Evolutionary conservation across 2,888 invertebrate species (phyloP).

Genomic region (Pseudococcus longispinus): DNA sequence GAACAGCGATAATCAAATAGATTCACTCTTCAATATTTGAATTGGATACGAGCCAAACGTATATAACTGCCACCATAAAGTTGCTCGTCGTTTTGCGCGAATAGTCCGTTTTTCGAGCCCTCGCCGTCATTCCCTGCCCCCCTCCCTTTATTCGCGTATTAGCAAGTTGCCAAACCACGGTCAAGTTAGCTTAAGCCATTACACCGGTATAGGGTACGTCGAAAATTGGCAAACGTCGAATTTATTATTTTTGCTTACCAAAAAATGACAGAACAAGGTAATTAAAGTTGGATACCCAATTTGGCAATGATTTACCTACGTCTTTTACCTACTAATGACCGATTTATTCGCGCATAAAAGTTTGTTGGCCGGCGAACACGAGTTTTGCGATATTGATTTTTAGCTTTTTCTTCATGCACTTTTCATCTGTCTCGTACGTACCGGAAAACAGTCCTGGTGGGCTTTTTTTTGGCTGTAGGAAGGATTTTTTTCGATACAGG

Average conservation of each 20-base stretch:
- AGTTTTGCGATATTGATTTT: neutral
- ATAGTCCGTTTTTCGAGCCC: constrained; percentile 18
- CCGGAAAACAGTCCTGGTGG: neutral
- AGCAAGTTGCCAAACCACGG: constrained; percentile 51
- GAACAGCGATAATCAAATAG: constrained; percentile 47
- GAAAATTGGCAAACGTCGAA: constrained; percentile 36
- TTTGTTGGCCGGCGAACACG: constrained; percentile 16
- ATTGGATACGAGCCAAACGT: constrained; percentile 47
- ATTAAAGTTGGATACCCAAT: constrained; percentile 15
- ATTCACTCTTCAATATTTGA: constrained; percentile 50
- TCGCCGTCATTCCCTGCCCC: neutral
- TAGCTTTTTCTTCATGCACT: neutral
- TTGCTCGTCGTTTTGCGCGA: constrained; percentile 38
- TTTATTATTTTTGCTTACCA: constrained; percentile 22
- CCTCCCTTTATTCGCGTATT: neutral
- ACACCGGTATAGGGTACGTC: constrained; percentile 38
- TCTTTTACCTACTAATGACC: neutral
- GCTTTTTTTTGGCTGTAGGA: neutral
- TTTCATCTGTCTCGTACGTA: neutral
- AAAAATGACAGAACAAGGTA: constrained; percentile 40
- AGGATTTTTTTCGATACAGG: neutral
- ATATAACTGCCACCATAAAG: constrained; percentile 50
- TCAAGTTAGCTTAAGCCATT: constrained; percentile 49
- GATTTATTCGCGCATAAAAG: constrained; percentile 21
- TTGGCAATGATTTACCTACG: constrained; percentile 25